Conservation (phyloP, 2,113 vertebrate species). For the Brachypodius melanocephalos region DNA sequence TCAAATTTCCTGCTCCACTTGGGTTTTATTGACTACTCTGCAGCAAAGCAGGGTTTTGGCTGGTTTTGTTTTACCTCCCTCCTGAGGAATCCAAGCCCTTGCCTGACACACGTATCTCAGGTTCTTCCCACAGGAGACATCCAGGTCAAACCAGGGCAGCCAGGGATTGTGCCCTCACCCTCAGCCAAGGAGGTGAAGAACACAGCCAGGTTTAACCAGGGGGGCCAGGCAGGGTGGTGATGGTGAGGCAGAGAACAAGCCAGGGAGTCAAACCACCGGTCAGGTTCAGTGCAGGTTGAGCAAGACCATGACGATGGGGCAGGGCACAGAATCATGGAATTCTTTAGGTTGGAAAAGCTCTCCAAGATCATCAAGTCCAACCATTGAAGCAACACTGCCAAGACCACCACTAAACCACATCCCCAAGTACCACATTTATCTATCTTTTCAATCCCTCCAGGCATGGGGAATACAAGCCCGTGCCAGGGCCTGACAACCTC, state of each 20-base stretch:
- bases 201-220: not conserved
- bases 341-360: not conserved
- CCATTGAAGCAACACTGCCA: not conserved
- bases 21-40: not conserved
- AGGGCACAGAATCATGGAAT: not conserved
- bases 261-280: not conserved
- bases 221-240: not conserved
- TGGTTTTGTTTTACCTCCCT: not conserved
- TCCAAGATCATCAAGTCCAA: not conserved
- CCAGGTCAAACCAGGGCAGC: not conserved
- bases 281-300: accelerated
- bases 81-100: not conserved
- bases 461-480: not conserved
- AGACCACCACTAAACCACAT: not conserved
- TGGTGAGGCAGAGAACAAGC: not conserved
- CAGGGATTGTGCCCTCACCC: not conserved
- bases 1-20: not conserved
- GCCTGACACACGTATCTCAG: not conserved
- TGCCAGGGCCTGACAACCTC: too few relatives aligned
- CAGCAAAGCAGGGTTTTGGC: not conserved
- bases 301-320: not conserved
- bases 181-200: not conserved
- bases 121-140: not conserved
- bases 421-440: not conserved
- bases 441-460: not conserved